phyloP scores from a whole-genome alignment of 2,888 invertebrate species.

The Lochmaea crataegi region DNA sequence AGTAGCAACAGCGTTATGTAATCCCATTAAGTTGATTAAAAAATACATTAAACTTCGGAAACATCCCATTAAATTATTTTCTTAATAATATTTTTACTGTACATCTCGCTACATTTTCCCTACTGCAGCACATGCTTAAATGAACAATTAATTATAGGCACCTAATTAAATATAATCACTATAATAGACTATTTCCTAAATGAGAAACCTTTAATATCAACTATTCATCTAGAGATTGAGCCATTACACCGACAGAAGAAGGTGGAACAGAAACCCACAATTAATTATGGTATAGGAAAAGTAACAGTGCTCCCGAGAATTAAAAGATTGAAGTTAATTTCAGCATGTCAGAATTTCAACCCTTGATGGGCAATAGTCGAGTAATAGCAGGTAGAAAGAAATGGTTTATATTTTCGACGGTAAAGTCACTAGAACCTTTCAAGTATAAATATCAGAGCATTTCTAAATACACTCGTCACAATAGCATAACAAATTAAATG shows the following conservation, averaged over 20 bases:
- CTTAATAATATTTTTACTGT: too few relatives aligned
- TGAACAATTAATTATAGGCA: conserved; percentile 12
- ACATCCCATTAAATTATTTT: too few relatives aligned
- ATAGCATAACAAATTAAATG: too few relatives aligned
- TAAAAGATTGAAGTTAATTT: conserved; percentile 56
- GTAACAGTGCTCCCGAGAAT: conserved; percentile 52
- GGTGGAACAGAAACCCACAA: conserved; percentile 49
- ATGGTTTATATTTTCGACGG: conserved; percentile 26
- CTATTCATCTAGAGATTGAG: conserved; percentile 19
- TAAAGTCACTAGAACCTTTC: conserved; percentile 1
- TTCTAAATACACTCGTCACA: too few relatives aligned
- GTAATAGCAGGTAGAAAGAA: conserved; percentile 38
- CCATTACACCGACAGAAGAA: conserved; percentile 25
- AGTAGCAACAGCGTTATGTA: too few relatives aligned
- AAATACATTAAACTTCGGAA: too few relatives aligned
- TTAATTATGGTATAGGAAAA: conserved; percentile 55
- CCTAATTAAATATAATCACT: conserved; percentile 22
- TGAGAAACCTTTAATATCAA: conserved; percentile 12
- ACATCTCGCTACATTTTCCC: too few relatives aligned
- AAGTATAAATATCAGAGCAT: too few relatives aligned
- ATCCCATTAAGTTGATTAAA: too few relatives aligned
- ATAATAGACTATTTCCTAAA: conserved; percentile 13
- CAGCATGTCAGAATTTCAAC: conserved; percentile 51
- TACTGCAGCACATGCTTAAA: not conserved
- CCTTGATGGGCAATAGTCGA: conserved; percentile 38